These are phyloP conservation scores for Gasterosteus nipponicus DNA, from an alignment of 2,113 vertebrate genomes.

Conservation along the genomic window DNA sequence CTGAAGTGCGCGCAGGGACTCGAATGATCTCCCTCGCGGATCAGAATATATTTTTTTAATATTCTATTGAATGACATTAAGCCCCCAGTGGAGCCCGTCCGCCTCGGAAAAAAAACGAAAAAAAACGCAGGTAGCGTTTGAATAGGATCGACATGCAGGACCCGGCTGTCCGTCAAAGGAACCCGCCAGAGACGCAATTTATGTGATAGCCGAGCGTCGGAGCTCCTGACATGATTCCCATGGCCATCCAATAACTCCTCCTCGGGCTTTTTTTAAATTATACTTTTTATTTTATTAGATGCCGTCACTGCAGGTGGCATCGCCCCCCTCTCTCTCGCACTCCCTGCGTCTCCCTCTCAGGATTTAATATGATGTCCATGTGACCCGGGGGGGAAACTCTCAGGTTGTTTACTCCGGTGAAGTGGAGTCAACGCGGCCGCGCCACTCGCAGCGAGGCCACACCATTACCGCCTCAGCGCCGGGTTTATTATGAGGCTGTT, in stretches of 20 bases:
- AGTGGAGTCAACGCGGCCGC: slow-evolving; percentile 62
- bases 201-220: slow-evolving; percentile 27
- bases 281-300: slow-evolving; percentile 50
- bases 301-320: slow-evolving; percentile 44
- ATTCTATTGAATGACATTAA: background rate
- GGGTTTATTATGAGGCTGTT: slow-evolving; percentile 53
- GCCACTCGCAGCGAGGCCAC: slow-evolving; percentile 37
- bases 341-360: slow-evolving; percentile 37
- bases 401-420: slow-evolving; percentile 48
- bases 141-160: background rate
- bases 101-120: background rate
- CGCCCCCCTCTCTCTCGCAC: background rate
- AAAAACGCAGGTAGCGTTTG: background rate
- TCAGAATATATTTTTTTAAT: slow-evolving; percentile 9
- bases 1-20: background rate
- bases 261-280: slow-evolving; percentile 4
- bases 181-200: slow-evolving; percentile 7
- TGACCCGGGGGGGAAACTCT: slow-evolving; percentile 50
- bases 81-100: background rate
- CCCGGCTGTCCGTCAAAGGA: slow-evolving; percentile 25
- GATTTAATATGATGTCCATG: slow-evolving; percentile 63
- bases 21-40: slow-evolving; percentile 5
- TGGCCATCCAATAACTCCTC: slow-evolving; percentile 43
- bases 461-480: slow-evolving; percentile 49
- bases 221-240: slow-evolving; percentile 55